Percentiles rank a stretch among this genome's conserved stretches.
These are phyloP conservation scores for Oreonectes daqikongensis DNA, from an alignment of 2,797 vertebrate genomes.

Conservation along the genomic window DNA sequence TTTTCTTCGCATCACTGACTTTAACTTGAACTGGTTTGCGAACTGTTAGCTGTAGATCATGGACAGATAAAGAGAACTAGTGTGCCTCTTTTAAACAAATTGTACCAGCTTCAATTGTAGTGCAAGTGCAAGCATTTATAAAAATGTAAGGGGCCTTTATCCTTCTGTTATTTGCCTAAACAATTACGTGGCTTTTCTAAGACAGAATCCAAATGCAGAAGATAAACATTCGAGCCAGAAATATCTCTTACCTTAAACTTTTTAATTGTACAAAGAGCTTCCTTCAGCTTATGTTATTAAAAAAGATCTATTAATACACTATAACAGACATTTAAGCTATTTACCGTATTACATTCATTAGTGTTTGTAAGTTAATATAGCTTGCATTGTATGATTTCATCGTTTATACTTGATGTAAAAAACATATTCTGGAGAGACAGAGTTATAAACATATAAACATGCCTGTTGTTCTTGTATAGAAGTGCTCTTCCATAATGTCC, in stretches of 20 bases:
- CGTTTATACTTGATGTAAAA: conserved; percentile 12
- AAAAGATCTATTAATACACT: not conserved
- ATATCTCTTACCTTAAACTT: not conserved
- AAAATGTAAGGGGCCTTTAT: not conserved
- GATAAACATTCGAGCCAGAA: not conserved
- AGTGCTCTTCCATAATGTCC: not conserved
- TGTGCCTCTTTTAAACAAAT: conserved; percentile 30
- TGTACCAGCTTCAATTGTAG: conserved; percentile 21
- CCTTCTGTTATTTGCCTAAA: not conserved
- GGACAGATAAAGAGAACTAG: conserved; percentile 25
- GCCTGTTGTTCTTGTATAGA: not conserved
- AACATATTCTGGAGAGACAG: conserved; percentile 1
- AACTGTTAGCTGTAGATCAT: conserved; percentile 11
- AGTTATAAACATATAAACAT: not conserved
- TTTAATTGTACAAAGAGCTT: not conserved
- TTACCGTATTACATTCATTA: not conserved
- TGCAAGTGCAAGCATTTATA: not conserved
- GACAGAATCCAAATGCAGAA: not conserved
- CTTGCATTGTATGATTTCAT: not conserved
- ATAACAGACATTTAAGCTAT: not conserved
- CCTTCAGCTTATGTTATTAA: not conserved
- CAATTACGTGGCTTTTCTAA: not conserved
- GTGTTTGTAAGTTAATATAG: conserved; percentile 6
- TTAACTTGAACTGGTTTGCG: conserved; percentile 27
- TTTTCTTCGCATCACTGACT: conserved; percentile 37